Conservation (phyloP, 2,113 vertebrate genomes). For the Danionella cerebrum region DNA sequence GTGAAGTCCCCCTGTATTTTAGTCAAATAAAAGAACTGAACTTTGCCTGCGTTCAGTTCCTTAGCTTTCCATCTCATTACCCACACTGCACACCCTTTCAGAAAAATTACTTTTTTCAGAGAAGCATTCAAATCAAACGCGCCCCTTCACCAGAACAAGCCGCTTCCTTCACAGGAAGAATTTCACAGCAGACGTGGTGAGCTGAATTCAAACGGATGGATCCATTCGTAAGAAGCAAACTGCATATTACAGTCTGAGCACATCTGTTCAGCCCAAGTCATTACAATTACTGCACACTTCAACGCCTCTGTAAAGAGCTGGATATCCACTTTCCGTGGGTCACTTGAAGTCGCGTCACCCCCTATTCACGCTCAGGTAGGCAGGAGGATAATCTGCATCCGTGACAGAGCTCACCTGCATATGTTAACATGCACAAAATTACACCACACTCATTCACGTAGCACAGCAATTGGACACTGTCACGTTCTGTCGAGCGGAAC, state of each 20-base stretch:
- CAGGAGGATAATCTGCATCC: constrained; percentile 14
- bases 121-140: not conserved
- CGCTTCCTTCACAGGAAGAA: not conserved
- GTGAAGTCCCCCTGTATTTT: not conserved
- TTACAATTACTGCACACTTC: constrained; percentile 29
- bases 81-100: not conserved
- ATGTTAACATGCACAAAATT: constrained; percentile 31
- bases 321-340: constrained; percentile 31
- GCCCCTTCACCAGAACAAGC: not conserved
- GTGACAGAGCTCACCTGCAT: constrained; percentile 26
- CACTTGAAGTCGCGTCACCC: constrained; percentile 7
- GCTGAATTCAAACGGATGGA: constrained; percentile 1
- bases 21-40: not conserved
- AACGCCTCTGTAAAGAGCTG: constrained; percentile 14
- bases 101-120: not conserved
- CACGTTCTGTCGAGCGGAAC: not conserved
- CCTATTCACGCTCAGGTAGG: constrained; percentile 12
- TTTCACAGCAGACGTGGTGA: not conserved
- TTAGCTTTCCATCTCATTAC: not conserved
- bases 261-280: constrained; percentile 23
- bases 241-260: constrained; percentile 12
- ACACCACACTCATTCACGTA: constrained; percentile 29
- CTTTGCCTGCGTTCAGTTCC: not conserved
- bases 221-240: not conserved
- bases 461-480: constrained; percentile 25